Conservation (phyloP, 2,113 vertebrate species). For the Oplegnathus fasciatus region DNA sequence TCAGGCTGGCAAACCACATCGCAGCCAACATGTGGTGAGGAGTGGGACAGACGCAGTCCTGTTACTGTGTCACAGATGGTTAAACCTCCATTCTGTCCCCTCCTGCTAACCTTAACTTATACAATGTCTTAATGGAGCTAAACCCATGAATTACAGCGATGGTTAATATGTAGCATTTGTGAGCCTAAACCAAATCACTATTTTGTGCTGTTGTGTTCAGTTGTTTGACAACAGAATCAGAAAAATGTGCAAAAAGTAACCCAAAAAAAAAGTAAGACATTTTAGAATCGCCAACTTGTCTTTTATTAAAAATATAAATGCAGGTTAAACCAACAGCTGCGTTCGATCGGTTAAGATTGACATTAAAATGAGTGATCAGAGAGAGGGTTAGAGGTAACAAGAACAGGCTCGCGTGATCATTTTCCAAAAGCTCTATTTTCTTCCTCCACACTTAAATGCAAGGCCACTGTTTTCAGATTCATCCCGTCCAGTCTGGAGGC, state of each 20-base stretch:
- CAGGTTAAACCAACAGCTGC: neutral
- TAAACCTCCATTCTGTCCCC: neutral
- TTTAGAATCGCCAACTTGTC: neutral
- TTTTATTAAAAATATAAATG: neutral
- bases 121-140: neutral
- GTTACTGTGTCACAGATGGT: neutral
- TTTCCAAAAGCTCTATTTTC: neutral
- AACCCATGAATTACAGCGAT: neutral
- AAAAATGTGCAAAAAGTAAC: too few relatives aligned
- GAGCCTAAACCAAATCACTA: neutral
- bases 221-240: neutral
- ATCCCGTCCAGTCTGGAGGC: neutral
- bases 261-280: too few relatives aligned
- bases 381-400: too few relatives aligned
- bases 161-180: neutral
- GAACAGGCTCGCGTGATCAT: neutral
- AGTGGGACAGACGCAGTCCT: neutral
- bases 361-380: neutral
- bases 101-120: neutral
- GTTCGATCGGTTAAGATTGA: neutral
- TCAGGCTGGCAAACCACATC: neutral
- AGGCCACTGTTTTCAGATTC: neutral
- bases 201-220: too few relatives aligned
- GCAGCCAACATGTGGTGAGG: slow-evolving; percentile 20
- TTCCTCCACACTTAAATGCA: neutral